Conservation (phyloP, 2,797 vertebrate genomes). For the Craterocephalus amniculus region DNA sequence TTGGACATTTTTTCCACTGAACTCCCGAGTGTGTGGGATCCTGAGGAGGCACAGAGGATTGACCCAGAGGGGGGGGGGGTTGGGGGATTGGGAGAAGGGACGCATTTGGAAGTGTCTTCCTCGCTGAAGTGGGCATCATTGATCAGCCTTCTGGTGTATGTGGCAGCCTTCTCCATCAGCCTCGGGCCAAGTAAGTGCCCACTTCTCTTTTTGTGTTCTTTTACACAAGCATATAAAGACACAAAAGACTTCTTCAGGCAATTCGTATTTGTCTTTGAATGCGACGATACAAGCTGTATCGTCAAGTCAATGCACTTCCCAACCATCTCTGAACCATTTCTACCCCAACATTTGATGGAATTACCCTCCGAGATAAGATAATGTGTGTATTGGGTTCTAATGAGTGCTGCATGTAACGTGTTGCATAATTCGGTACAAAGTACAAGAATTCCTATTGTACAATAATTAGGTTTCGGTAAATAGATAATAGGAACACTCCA, state of each 20-base stretch:
- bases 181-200: constrained; percentile 93
- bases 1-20: constrained; percentile 27
- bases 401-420: neutral
- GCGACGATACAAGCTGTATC: neutral
- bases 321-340: neutral
- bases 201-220: neutral
- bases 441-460: constrained; percentile 24
- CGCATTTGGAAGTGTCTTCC: constrained; percentile 64
- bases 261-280: neutral
- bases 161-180: constrained; percentile 94
- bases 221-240: neutral
- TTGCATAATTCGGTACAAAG: constrained; percentile 18
- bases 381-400: neutral
- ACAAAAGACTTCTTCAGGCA: neutral
- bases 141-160: constrained; percentile 90
- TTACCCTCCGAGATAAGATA: neutral
- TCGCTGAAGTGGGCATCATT: constrained; percentile 91
- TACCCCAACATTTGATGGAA: neutral
- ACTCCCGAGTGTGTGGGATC: constrained; percentile 41
- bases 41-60: constrained; percentile 31
- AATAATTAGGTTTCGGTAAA: constrained; percentile 4
- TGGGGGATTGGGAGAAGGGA: constrained; percentile 17
- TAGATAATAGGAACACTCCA: neutral
- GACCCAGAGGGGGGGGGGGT: constrained; percentile 27
- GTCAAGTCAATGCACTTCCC: neutral